Evolutionary conservation across 2,113 vertebrate genomes (phyloP), one percentile per base, ranked within the genome.

Genomic region (Cromileptes altivelis): DNA sequence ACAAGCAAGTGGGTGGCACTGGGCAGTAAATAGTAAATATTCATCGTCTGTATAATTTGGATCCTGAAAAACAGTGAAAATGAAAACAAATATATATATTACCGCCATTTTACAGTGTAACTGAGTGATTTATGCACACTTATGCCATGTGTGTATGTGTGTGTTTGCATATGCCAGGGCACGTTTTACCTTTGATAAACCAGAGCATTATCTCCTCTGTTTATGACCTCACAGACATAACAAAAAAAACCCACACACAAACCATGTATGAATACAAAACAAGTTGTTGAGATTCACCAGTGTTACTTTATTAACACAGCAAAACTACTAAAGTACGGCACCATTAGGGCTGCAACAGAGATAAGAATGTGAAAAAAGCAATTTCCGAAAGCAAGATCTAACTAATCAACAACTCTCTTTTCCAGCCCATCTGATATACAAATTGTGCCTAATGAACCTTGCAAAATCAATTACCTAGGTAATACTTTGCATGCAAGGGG

Each of bases 401-500:
- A 92, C 90, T 93, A 92, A 95, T 94, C 91, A 94, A 94, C 90
- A 93, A 89, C 92, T 93, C 94, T 95, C 85, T 92, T 94, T 95
- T 94, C 90, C 91, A 93, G 90, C 93, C 92, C 94, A 92, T 94
- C 93, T 93, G 92, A 94, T 93, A 93, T 92, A 94, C 93, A 94
- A 95, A 95, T 95, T 93, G 91, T 88, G 87, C 92, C 88, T 94
- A 94, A 95, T 94, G 94, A 95, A 95, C 87, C 89, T 65, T 91
- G 85, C 88, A 93, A 94, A 95, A 94, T 95, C 93, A 94, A 96
- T 95, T 95, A 93, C 91, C 91, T 89, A 84, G 86, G 89, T 94
- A 91, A 91, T 88, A 90, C 87, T 94, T 93, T 93, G 91, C 94
- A 95, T 93, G 90, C 91, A 91, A 91, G 90, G 42, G 84, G 81